Base-by-base conservation (phyloP, 2,888 invertebrate species). In the Tuta absoluta region DNA sequence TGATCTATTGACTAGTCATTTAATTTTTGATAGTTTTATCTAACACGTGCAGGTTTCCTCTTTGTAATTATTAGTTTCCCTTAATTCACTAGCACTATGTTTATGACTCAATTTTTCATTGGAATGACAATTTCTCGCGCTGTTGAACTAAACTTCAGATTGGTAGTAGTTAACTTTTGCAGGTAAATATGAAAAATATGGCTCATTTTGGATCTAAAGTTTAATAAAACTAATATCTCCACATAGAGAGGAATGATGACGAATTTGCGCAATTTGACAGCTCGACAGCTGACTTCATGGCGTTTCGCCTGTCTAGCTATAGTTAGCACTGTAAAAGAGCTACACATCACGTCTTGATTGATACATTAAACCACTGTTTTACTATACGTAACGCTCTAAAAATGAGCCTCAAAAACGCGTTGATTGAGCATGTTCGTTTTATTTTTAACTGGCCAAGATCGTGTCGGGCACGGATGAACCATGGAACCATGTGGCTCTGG, bases 141-240 rank as follows among this genome's bases (percentile, higher is more conserved):
- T 12, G n/a, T 51, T 37, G 8, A 17, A 23, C 38, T 1, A 14
- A 14, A 23, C 23, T 24, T 58, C 19, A 17, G 14, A 23, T 45
- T 33, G 51, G 11, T 63, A 8, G 14, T 28, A 45, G 63, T 65
- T 48, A 63, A 38, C 53, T 58, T 49, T 21, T 23, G 63, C n/a
- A 41, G 60, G 61, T 51, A 28, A 57, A 59, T 67, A 5, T 62
- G 63, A 63, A 68, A 68, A 69, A 67, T 71, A 66, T 66, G 63
- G 65, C 64, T 65, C 73, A 72, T 74, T 69, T 70, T 72, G 61
- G 24, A 58, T 41, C 19, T 28, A 28, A 21, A 17, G n/a, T 24
- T 5, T 12, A 24, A 48, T 23, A 41, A 23, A 59, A n/a, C 21
- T 41, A 41, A 21, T 59, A 38, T 41, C 59, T 23, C 23, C 1